phyloP scores from a whole-genome alignment of 2,888 invertebrate genomes.

The Callimorpha dominula region DNA sequence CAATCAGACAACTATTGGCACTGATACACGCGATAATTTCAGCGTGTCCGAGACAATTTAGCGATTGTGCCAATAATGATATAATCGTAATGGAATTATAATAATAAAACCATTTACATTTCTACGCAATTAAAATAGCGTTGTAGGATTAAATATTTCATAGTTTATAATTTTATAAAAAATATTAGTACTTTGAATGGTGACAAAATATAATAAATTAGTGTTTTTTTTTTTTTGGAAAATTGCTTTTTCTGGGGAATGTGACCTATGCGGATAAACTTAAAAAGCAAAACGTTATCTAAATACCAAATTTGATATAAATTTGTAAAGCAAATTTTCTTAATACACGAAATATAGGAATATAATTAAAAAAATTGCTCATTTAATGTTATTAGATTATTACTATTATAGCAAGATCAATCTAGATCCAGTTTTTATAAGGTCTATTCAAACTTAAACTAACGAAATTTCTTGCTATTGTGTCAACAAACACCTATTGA shows the following conservation, averaged over 20 bases:
- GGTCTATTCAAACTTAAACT: too few relatives aligned
- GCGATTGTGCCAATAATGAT: conserved; percentile 77
- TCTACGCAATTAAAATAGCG: not conserved
- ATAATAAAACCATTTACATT: conserved; percentile 53
- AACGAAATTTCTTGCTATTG: conserved; percentile 17
- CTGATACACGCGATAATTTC: conserved; percentile 76
- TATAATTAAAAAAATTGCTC: too few relatives aligned
- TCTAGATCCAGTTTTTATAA: too few relatives aligned
- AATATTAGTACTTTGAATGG: conserved; percentile 49
- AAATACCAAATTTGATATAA: too few relatives aligned
- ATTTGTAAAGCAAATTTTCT: too few relatives aligned
- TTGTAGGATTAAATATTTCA: not conserved
- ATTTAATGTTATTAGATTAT: too few relatives aligned
- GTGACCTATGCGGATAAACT: too few relatives aligned
- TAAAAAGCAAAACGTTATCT: too few relatives aligned
- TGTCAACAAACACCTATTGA: conserved; percentile 38
- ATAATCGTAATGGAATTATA: conserved; percentile 70
- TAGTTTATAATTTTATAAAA: not conserved
- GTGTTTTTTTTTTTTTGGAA: too few relatives aligned
- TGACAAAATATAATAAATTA: conserved; percentile 48
- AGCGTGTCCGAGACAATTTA: conserved; percentile 71
- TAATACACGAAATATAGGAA: too few relatives aligned
- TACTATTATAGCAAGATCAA: conserved; percentile 37
- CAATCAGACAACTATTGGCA: conserved; percentile 81
- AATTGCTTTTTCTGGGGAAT: too few relatives aligned